Conservation (phyloP, 1,140 invertebrate species). For the Drosophila chauvacae region DNA sequence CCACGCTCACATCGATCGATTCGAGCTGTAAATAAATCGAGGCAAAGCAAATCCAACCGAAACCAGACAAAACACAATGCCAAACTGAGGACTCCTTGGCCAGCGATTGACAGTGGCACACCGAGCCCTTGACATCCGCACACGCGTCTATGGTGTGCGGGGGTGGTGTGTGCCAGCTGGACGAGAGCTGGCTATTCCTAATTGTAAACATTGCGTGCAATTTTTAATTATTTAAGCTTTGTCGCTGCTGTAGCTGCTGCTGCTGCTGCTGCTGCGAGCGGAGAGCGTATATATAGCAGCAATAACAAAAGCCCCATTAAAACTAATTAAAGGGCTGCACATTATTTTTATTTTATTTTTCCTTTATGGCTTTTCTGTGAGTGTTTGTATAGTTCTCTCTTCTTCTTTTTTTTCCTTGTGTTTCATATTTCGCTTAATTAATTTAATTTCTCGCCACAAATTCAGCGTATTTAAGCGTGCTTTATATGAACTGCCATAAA, state of each 20-base stretch:
- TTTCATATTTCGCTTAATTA: conserved; percentile 78
- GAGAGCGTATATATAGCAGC: conserved; percentile 30
- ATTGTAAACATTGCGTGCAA: conserved; percentile 84
- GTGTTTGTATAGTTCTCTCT: conserved; percentile 44
- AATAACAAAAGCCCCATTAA: conserved; percentile 73
- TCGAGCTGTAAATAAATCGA: conserved; percentile 41
- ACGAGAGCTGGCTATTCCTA: conserved; percentile 74
- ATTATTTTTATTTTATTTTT: conserved; percentile 74
- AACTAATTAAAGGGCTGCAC: conserved; percentile 81
- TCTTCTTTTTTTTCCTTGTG: conserved; percentile 28
- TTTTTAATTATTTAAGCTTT: conserved; percentile 84
- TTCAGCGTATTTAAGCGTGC: conserved; percentile 75
- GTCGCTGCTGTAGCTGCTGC: conserved; percentile 22
- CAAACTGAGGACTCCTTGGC: conserved; percentile 76
- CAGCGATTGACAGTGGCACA: conserved; percentile 43
- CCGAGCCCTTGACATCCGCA: conserved; percentile 41
- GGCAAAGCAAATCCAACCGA: conserved; percentile 46
- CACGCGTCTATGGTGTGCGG: conserved; percentile 1
- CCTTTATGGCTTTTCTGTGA: conserved; percentile 53
- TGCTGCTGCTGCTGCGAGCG: conserved; percentile 10
- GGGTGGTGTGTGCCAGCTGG: conserved; percentile 36
- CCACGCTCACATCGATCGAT: conserved; percentile 22
- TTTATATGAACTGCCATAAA: conserved; percentile 81
- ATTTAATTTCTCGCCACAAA: conserved; percentile 75
- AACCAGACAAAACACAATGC: conserved; percentile 67